Conservation (phyloP, 2,888 invertebrate genomes). For the Serrognathus titanus region DNA sequence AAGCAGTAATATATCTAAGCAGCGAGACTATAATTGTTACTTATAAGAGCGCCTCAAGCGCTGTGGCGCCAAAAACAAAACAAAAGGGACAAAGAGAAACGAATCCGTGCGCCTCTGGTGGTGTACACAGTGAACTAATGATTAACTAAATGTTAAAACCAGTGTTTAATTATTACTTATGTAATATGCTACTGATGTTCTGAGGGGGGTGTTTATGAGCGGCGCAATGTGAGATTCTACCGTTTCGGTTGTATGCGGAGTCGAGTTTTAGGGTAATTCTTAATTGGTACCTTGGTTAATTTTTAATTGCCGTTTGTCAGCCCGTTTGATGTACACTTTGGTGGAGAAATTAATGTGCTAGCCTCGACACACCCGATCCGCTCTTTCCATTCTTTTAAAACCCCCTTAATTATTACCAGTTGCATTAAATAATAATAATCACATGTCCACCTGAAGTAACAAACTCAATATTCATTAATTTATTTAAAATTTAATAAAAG, state of each 20-base stretch:
- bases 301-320: slow-evolving; percentile 38
- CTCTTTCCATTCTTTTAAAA: neutral
- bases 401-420: too few species aligned
- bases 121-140: slow-evolving; percentile 44
- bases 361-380: slow-evolving; percentile 4
- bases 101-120: slow-evolving; percentile 35
- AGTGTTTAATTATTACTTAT: slow-evolving; percentile 42
- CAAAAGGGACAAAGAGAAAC: slow-evolving; percentile 33
- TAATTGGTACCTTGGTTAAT: slow-evolving; percentile 41
- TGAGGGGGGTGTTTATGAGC: slow-evolving; percentile 27
- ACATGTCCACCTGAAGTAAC: too few species aligned
- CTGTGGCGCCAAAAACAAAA: slow-evolving; percentile 48
- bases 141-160: slow-evolving; percentile 42
- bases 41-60: slow-evolving; percentile 40
- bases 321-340: slow-evolving; percentile 26
- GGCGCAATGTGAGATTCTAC: slow-evolving; percentile 4
- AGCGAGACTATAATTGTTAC: slow-evolving; percentile 44
- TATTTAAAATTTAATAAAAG: too few species aligned
- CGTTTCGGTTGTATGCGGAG: slow-evolving; percentile 3
- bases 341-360: slow-evolving; percentile 30
- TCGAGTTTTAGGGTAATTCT: slow-evolving; percentile 44
- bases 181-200: slow-evolving; percentile 40
- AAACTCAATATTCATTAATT: too few species aligned
- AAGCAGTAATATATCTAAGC: slow-evolving; percentile 42
- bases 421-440: too few species aligned